Conservation (phyloP, 2,888 invertebrate genomes). For the Mesorhabditis sp. region DNA sequence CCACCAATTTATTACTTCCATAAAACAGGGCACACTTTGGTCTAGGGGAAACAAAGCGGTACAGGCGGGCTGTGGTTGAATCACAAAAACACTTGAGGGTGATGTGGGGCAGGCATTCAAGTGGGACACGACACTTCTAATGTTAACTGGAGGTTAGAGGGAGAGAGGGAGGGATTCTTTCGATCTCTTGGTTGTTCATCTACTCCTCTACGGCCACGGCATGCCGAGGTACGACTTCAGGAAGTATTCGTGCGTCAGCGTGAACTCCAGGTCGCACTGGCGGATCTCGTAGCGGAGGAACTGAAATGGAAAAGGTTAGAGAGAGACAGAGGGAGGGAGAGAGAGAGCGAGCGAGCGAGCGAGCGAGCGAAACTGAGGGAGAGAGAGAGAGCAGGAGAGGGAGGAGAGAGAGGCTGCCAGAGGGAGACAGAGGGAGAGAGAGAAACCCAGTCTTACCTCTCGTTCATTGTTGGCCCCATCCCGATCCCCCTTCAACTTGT, state of each 20-base stretch:
- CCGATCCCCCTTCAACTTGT: slow-evolving; percentile 31
- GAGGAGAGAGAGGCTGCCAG: slow-evolving; percentile 19
- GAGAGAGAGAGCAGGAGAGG: slow-evolving; percentile 10
- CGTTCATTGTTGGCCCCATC: slow-evolving; percentile 39
- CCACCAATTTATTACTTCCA: no score
- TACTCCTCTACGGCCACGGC: slow-evolving; percentile 28
- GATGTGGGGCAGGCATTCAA: no score
- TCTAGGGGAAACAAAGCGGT: no score
- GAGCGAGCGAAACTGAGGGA: not conserved
- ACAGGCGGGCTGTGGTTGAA: no score
- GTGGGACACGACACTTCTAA: no score
- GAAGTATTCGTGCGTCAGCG: slow-evolving; percentile 47
- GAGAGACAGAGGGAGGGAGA: not conserved
- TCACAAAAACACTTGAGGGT: no score
- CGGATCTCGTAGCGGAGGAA: slow-evolving; percentile 51
- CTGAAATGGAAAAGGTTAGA: slow-evolving; percentile 15
- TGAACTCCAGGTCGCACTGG: slow-evolving; percentile 42
- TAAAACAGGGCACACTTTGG: no score
- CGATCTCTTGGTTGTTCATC: no score
- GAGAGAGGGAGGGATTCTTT: no score
- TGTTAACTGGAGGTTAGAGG: no score
- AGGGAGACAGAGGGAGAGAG: not conserved
- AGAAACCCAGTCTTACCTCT: slow-evolving; percentile 18
- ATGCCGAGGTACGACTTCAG: slow-evolving; percentile 49
- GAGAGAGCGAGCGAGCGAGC: not conserved